phyloP scores from a whole-genome alignment of 2,888 invertebrate genomes.

The Scaptomyza flava region DNA sequence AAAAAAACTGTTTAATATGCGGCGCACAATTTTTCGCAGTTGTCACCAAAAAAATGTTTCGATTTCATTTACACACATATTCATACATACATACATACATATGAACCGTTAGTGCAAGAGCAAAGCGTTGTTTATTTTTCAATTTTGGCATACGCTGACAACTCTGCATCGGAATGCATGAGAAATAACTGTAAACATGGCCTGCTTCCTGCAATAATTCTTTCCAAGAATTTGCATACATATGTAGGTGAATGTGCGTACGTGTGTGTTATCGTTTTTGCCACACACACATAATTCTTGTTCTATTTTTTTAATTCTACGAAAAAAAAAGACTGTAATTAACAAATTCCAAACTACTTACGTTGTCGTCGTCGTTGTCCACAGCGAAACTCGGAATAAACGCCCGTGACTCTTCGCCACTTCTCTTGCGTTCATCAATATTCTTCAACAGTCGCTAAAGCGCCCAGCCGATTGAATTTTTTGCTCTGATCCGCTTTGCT shows the following conservation, averaged over 20 bases:
- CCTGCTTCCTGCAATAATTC: conserved; percentile 16
- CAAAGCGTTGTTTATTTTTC: background rate
- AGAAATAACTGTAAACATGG: conserved; percentile 53
- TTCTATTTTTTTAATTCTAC: conserved; percentile 15
- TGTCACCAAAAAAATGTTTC: conserved; percentile 19
- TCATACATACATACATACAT: background rate
- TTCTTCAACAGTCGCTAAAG: conserved; percentile 39
- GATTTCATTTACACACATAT: conserved; percentile 35
- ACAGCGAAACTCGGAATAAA: conserved; percentile 69
- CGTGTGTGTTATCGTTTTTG: conserved; percentile 31
- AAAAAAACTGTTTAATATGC: conserved; percentile 27
- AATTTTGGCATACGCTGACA: conserved; percentile 26
- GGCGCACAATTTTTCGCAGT: conserved; percentile 27
- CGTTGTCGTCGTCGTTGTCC: conserved; percentile 79
- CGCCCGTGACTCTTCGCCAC: conserved; percentile 52
- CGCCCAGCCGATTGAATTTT: conserved; percentile 37
- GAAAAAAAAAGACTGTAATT: conserved; percentile 39
- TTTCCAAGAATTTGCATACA: conserved; percentile 1
- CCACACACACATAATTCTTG: conserved; percentile 37
- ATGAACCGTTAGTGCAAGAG: conserved; percentile 48
- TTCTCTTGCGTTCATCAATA: conserved; percentile 61
- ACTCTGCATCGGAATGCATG: conserved; percentile 44
- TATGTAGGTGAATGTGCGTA: conserved; percentile 5
- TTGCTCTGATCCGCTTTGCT: conserved; percentile 35
- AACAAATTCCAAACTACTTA: conserved; percentile 69